phyloP scores from a whole-genome alignment of 1,140 invertebrate species.

The Reticulitermes speratus region DNA sequence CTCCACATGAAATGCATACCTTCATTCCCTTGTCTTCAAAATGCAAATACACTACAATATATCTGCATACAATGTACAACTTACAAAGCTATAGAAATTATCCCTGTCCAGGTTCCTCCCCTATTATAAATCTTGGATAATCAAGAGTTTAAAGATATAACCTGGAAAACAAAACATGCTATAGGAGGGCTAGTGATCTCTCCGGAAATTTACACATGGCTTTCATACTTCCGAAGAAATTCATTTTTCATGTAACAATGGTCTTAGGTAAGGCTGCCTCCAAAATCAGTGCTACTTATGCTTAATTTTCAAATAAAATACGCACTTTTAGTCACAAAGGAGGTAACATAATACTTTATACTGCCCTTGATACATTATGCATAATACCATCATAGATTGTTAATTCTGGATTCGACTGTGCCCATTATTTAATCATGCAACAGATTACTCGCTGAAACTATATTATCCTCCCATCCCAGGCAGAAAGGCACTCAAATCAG shows the following conservation, averaged over 20 bases:
- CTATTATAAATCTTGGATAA: neutral
- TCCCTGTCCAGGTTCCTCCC: too few species aligned
- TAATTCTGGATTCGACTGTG: too few species aligned
- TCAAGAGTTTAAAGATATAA: neutral
- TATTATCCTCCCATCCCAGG: too few species aligned
- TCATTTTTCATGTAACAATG: neutral
- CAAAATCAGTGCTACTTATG: neutral
- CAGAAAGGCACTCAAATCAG: too few species aligned
- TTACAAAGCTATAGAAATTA: too few species aligned
- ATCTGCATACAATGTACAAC: too few species aligned
- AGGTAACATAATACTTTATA: neutral
- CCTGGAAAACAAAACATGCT: neutral
- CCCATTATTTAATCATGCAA: too few species aligned
- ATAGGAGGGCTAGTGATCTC: neutral
- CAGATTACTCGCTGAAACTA: too few species aligned
- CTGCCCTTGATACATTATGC: neutral
- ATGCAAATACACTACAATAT: too few species aligned
- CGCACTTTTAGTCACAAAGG: neutral
- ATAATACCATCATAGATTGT: neutral
- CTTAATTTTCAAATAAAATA: neutral
- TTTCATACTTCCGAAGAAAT: neutral
- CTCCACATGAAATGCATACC: too few species aligned
- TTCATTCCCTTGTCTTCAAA: too few species aligned
- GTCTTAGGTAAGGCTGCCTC: neutral
- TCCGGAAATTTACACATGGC: conserved; percentile 6